A percentile compares a stretch with the other conserved stretches of the same genome.
phyloP scores from a whole-genome alignment of 2,888 invertebrate species.

The Cantharis rufa region DNA sequence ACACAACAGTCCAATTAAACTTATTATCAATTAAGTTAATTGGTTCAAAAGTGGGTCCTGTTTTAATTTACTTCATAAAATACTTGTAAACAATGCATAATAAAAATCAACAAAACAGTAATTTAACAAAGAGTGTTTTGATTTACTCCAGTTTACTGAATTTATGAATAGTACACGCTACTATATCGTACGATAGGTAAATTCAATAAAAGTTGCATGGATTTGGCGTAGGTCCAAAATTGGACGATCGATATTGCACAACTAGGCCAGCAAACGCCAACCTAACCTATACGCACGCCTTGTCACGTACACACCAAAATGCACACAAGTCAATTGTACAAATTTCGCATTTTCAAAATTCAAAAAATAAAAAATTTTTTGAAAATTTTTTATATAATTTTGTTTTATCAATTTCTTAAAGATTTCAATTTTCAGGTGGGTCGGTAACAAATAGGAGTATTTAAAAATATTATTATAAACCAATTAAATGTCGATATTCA shows the following conservation, averaged over 20 bases:
- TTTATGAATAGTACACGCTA: not conserved
- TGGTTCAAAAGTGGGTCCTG: not conserved
- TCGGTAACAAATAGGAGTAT: not conserved
- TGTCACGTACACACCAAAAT: not conserved
- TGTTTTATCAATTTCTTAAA: not conserved
- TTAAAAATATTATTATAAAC: not conserved
- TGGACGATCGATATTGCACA: not conserved
- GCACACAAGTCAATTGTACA: not conserved
- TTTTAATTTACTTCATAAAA: not conserved
- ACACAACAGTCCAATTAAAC: not conserved
- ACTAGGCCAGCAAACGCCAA: not conserved
- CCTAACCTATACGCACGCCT: not conserved
- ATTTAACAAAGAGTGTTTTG: not conserved
- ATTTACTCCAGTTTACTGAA: not conserved
- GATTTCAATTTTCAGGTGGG: not conserved
- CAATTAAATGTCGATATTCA: not conserved
- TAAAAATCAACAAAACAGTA: not conserved
- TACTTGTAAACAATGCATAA: not conserved
- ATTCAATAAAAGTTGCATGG: not conserved
- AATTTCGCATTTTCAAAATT: not conserved
- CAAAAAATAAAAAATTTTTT: not conserved
- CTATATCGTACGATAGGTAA: not conserved
- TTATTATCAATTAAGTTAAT: not conserved
- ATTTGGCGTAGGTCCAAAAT: constrained; percentile 1
- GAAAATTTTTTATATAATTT: not conserved